A percentile compares a stretch with the other conserved stretches of the same genome.
These are phyloP conservation scores for Chionoecetes opilio DNA, from an alignment of 1,140 invertebrate genomes.

Conservation along the genomic window DNA sequence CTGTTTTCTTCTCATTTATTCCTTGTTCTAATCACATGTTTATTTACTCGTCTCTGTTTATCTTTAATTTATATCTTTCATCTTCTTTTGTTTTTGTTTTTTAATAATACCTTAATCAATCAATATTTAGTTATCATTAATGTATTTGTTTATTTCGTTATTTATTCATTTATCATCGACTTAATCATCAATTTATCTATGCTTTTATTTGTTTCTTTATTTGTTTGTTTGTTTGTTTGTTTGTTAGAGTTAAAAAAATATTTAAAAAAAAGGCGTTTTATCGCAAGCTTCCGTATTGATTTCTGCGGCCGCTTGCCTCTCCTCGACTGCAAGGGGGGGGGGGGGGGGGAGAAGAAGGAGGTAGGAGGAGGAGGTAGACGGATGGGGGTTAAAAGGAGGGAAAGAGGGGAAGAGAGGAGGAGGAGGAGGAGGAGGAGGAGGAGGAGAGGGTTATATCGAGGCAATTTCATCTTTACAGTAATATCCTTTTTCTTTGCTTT, in stretches of 20 bases:
- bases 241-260: neutral
- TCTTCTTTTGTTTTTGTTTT: too few relatives aligned
- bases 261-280: neutral
- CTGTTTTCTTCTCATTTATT: too few relatives aligned
- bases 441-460: neutral
- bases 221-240: conserved; percentile 37
- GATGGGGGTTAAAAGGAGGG: neutral
- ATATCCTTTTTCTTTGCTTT: neutral
- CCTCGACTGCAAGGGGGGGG: neutral
- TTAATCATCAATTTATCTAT: neutral
- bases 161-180: neutral
- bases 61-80: too few relatives aligned
- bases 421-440: neutral
- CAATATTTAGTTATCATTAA: too few relatives aligned
- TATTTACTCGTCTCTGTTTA: too few relatives aligned
- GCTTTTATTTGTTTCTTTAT: conserved; percentile 40
- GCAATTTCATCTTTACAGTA: neutral
- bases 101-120: too few relatives aligned
- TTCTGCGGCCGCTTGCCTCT: neutral
- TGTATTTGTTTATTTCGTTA: too few relatives aligned
- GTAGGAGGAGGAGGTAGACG: neutral
- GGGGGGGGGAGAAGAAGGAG: neutral
- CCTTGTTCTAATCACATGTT: too few relatives aligned
- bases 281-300: neutral
- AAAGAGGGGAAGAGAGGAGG: neutral